Evolutionary conservation across 2,797 vertebrate genomes (phyloP).

Genomic region (Poeciliopsis infans): DNA sequence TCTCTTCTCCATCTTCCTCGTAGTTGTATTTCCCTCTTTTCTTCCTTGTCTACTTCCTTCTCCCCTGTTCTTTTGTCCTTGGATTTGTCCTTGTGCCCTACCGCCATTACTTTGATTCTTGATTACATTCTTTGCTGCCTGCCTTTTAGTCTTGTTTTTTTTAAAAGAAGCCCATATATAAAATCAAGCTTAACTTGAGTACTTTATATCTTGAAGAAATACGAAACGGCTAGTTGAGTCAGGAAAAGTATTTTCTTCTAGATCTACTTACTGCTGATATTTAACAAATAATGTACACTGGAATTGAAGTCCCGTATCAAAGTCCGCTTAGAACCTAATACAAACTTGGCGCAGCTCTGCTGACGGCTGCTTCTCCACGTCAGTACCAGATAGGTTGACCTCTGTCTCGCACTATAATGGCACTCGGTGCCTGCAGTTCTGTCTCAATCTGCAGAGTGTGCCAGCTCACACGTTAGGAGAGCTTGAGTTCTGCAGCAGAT

Average conservation of each 20-base stretch:
- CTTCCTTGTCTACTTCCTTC: not conserved
- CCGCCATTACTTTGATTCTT: not conserved
- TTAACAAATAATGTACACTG: not conserved
- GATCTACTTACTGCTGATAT: not conserved
- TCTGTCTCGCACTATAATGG: constrained; percentile 59
- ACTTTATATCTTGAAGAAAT: not conserved
- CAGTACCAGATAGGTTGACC: constrained; percentile 55
- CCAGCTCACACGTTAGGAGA: constrained; percentile 53
- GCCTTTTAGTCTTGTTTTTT: not conserved
- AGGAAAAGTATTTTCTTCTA: not conserved
- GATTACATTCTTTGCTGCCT: not conserved
- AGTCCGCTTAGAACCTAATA: not conserved
- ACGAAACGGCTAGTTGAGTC: not conserved
- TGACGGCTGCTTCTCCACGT: constrained; percentile 30
- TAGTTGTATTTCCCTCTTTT: not conserved
- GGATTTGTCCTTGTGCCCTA: not conserved
- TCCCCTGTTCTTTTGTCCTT: not conserved
- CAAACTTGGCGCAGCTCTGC: not conserved
- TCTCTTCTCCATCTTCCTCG: not conserved
- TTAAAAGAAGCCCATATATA: not conserved
- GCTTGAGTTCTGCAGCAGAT: constrained; percentile 65
- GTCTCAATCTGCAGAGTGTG: constrained; percentile 51
- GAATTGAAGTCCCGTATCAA: not conserved
- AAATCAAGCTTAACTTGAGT: not conserved
- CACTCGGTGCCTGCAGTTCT: constrained; percentile 51